phyloP scores from a whole-genome alignment of 2,113 vertebrate genomes.

The Murina feae region DNA sequence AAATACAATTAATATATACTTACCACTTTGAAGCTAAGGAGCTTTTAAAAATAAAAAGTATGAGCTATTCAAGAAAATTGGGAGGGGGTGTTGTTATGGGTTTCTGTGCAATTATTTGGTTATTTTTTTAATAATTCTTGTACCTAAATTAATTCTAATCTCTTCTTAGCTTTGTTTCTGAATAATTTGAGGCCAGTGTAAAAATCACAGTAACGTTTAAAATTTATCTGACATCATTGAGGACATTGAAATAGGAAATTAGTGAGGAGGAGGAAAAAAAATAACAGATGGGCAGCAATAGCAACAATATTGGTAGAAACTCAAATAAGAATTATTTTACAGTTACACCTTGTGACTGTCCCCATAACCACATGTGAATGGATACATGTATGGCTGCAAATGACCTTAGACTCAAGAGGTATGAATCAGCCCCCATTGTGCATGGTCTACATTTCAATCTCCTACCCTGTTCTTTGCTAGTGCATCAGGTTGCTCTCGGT shows the following conservation, averaged over 20 bases:
- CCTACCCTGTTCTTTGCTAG: background rate
- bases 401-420: background rate
- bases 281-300: background rate
- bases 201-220: conserved; percentile 6
- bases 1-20: background rate
- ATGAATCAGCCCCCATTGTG: background rate
- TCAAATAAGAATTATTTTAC: background rate
- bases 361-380: background rate
- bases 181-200: background rate
- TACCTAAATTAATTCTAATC: background rate
- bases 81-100: accelerated
- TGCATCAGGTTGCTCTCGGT: background rate
- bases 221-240: background rate
- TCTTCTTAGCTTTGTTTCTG: background rate
- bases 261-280: background rate
- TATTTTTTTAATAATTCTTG: background rate
- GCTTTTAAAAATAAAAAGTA: background rate
- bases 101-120: background rate
- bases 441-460: background rate
- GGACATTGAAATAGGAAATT: background rate
- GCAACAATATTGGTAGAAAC: background rate
- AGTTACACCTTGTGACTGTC: background rate
- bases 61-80: background rate
- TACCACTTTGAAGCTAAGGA: background rate
- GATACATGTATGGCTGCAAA: background rate